phyloP scores from a whole-genome alignment of 53 echinoderm and acorn worm genomes.

The Patiria pectinifera region DNA sequence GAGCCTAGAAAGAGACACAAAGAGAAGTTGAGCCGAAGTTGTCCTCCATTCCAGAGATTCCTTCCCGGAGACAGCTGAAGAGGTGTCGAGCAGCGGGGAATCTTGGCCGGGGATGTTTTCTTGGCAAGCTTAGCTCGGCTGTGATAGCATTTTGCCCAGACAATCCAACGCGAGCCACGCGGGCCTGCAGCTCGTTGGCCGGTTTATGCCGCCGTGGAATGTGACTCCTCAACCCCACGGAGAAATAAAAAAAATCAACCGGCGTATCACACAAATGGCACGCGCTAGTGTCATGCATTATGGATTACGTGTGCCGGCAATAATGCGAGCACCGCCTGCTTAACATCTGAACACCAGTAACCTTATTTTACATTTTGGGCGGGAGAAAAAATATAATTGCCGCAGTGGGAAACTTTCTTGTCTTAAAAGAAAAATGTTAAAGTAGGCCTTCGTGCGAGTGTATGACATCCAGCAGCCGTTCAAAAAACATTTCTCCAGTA shows the following conservation, averaged over 20 bases:
- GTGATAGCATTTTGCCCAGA: background rate
- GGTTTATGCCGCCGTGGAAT: background rate
- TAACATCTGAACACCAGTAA: background rate
- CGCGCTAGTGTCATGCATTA: background rate
- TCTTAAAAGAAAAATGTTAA: too few species aligned
- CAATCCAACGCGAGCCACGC: too few species aligned
- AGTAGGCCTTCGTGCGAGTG: too few species aligned
- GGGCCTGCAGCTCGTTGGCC: background rate
- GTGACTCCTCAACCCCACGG: background rate
- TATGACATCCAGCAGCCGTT: too few species aligned
- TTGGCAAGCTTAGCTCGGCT: background rate
- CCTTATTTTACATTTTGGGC: background rate
- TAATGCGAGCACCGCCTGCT: background rate
- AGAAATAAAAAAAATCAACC: background rate
- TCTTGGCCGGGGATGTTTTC: conserved; percentile 32
- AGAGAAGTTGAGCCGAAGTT: background rate
- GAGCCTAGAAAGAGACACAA: too few species aligned
- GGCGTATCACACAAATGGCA: background rate
- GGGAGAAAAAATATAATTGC: too few species aligned
- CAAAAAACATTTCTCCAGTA: too few species aligned
- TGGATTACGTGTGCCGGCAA: background rate
- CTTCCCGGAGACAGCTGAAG: conserved; percentile 21
- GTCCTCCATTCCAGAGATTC: conserved; percentile 50
- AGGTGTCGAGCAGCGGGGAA: conserved; percentile 60
- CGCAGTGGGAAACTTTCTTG: too few species aligned